phyloP scores from a whole-genome alignment of 2,888 invertebrate species.

The Leucophenga maculata region DNA sequence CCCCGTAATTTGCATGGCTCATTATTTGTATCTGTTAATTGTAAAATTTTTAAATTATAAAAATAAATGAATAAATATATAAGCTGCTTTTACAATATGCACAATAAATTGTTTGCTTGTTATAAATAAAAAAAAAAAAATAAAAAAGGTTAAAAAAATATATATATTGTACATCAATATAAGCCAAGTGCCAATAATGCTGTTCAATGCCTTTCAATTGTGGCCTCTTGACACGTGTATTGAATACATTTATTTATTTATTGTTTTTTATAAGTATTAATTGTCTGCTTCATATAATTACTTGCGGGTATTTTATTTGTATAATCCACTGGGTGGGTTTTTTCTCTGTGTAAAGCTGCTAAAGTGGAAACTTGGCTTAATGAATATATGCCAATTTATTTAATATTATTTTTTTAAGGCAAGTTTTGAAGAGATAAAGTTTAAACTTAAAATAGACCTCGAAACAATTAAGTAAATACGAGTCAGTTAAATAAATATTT shows the following conservation, averaged over 20 bases:
- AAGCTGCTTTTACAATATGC: no score
- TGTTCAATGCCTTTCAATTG: constrained; percentile 1
- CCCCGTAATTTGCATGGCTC: no score
- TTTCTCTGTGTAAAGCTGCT: no score
- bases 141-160: background rate
- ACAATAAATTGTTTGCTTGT: background rate
- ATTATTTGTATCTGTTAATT: background rate
- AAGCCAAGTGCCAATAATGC: background rate
- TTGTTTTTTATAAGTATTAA: background rate
- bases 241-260: constrained; percentile 1
- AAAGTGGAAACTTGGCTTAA: no score
- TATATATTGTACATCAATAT: no score
- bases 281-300: background rate
- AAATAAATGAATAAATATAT: background rate
- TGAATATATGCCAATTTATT: no score
- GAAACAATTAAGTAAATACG: no score
- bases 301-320: background rate
- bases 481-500: no score
- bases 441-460: no score
- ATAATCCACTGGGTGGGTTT: no score
- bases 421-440: no score
- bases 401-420: no score
- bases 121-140: background rate
- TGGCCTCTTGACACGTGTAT: background rate
- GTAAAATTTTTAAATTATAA: background rate